phyloP scores from a whole-genome alignment of 2,888 invertebrate genomes.

The Ectobius pallidus region DNA sequence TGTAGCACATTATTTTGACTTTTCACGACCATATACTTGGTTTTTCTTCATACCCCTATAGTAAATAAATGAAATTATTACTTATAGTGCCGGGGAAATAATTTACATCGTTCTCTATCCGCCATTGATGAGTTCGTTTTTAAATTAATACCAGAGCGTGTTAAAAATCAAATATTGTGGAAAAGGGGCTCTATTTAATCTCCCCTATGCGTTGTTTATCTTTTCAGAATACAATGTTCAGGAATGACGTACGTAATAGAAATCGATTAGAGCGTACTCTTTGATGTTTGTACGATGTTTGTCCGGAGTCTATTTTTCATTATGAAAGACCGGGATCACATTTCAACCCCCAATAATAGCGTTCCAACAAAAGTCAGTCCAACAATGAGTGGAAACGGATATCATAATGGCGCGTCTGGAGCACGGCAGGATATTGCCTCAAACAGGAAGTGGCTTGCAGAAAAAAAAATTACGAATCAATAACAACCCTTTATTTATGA shows the following conservation, averaged over 20 bases:
- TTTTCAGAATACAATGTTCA: not conserved
- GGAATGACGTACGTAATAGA: not conserved
- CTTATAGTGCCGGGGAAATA: no score
- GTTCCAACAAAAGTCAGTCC: not conserved
- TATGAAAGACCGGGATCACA: constrained; percentile 20
- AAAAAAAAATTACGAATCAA: no score
- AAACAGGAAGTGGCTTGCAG: constrained; percentile 3
- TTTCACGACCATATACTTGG: no score
- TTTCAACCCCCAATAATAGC: constrained; percentile 12
- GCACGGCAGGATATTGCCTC: constrained; percentile 25
- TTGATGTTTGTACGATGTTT: constrained; percentile 5
- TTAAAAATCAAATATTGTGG: no score
- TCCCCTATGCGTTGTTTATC: not conserved
- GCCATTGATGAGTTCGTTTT: no score
- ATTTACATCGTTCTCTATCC: no score
- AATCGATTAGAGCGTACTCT: constrained; percentile 25
- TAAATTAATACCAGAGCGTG: no score
- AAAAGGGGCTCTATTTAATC: not conserved
- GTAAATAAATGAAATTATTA: no score
- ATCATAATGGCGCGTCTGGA: constrained; percentile 17
- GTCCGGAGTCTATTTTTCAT: constrained; percentile 16
- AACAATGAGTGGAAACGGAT: constrained; percentile 25
- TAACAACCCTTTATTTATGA: no score
- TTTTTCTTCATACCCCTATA: no score
- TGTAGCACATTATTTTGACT: no score